Evolutionary conservation across 1,140 invertebrate genomes (phyloP).

Genomic region (Notospermus geniculatus): DNA sequence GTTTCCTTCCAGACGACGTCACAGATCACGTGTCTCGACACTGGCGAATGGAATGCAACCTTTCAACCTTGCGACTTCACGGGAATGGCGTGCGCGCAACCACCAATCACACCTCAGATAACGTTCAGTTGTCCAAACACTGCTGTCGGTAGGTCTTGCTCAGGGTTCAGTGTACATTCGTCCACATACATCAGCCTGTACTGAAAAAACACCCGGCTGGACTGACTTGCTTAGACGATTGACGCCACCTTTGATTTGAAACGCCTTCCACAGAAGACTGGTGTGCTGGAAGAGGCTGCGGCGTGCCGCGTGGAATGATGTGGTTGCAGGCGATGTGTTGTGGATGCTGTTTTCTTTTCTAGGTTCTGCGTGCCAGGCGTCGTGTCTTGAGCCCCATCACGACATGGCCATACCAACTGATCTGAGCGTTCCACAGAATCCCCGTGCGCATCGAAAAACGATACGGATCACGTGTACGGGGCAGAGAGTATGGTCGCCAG

Average conservation of each 20-base stretch:
- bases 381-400: constrained; percentile 20
- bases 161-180: no score
- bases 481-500: constrained; percentile 26
- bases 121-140: constrained; percentile 1
- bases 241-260: no score
- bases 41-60: constrained; percentile 17
- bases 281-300: no score
- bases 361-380: constrained; percentile 28
- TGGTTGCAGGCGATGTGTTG: no score
- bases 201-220: no score
- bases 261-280: no score
- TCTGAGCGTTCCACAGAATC: neutral
- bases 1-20: constrained; percentile 14
- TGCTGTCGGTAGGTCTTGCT: neutral
- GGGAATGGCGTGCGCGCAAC: neutral
- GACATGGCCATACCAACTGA: constrained; percentile 16
- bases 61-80: constrained; percentile 15
- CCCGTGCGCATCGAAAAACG: constrained; percentile 16
- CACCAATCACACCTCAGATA: neutral
- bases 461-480: constrained; percentile 26
- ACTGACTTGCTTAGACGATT: no score
- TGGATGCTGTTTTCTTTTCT: neutral
- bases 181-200: no score
- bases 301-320: no score
- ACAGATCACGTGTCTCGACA: constrained; percentile 16